phyloP scores from a whole-genome alignment of 2,113 vertebrate species.

The Pomatostomus ruficeps region DNA sequence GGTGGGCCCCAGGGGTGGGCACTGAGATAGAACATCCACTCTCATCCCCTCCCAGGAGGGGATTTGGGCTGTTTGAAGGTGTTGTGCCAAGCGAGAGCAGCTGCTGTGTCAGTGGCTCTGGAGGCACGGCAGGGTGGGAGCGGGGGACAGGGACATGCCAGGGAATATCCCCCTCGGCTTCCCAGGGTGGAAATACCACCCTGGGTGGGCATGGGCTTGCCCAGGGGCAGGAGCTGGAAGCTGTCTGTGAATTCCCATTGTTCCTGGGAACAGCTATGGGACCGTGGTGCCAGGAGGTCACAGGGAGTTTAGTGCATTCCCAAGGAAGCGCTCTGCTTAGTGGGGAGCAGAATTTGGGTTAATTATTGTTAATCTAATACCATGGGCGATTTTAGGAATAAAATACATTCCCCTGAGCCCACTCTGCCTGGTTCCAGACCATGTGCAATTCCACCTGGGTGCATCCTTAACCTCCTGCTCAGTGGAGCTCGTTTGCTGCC shows the following conservation, averaged over 20 bases:
- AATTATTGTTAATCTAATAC: neutral
- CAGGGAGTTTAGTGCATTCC: rapidly evolving
- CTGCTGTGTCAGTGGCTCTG: rapidly evolving
- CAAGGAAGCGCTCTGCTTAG: neutral
- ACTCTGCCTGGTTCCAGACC: neutral
- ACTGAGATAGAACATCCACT: rapidly evolving
- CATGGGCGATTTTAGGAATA: neutral
- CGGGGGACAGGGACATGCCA: rapidly evolving
- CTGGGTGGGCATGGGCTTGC: neutral
- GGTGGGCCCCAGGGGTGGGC: neutral
- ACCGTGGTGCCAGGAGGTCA: neutral
- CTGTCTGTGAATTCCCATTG: rapidly evolving
- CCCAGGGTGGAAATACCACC: neutral
- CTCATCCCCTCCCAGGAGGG: neutral
- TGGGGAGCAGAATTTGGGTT: neutral
- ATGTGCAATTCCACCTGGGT: neutral
- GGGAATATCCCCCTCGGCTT: rapidly evolving
- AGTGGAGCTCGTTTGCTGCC: neutral
- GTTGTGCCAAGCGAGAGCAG: rapidly evolving
- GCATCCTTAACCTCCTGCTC: neutral
- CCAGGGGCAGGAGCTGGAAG: neutral
- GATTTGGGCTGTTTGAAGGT: rapidly evolving
- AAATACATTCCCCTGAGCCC: neutral
- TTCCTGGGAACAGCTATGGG: neutral
- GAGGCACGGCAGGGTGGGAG: rapidly evolving